Evolutionary conservation across 1,140 invertebrate species (phyloP).

Genomic region (Phthorimaea operculella): DNA sequence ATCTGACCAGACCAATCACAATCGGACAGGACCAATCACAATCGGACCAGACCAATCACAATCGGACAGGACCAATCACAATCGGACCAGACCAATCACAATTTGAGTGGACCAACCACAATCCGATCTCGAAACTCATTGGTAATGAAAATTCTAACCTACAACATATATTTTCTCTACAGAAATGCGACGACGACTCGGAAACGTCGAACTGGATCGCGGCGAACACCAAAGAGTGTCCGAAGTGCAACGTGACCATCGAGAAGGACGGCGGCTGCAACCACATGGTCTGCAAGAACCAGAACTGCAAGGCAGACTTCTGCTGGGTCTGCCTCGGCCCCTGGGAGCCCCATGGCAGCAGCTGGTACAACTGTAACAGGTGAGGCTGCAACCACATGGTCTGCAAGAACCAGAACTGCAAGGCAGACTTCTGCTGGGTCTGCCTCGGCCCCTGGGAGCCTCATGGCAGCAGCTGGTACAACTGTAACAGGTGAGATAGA

Average conservation of each 20-base stretch:
- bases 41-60: no score
- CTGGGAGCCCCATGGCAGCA: conserved; percentile 98
- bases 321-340: conserved; percentile 99
- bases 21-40: no score
- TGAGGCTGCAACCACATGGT: conserved; percentile 99
- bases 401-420: conserved; percentile 98
- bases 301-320: conserved; percentile 97
- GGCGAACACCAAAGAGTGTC: conserved; percentile 99
- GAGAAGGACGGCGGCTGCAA: conserved; percentile 99
- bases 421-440: conserved; percentile 99
- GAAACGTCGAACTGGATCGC: conserved; percentile 99
- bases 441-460: conserved; percentile 99
- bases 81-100: no score
- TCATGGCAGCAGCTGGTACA: conserved; percentile 98
- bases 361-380: conserved; percentile 99
- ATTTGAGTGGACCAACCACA: no score
- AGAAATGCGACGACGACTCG: conserved; percentile 98
- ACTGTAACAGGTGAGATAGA: conserved; percentile 41
- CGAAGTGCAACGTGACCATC: conserved; percentile 98
- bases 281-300: conserved; percentile 99
- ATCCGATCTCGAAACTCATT: no score
- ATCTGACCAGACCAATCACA: no score
- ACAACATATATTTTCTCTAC: not conserved
- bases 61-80: no score
- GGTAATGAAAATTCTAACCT: no score